Percentiles rank a stretch among this genome's conserved stretches.
Conservation (phyloP, 2,888 invertebrate species). For the Cryptops parisi region DNA sequence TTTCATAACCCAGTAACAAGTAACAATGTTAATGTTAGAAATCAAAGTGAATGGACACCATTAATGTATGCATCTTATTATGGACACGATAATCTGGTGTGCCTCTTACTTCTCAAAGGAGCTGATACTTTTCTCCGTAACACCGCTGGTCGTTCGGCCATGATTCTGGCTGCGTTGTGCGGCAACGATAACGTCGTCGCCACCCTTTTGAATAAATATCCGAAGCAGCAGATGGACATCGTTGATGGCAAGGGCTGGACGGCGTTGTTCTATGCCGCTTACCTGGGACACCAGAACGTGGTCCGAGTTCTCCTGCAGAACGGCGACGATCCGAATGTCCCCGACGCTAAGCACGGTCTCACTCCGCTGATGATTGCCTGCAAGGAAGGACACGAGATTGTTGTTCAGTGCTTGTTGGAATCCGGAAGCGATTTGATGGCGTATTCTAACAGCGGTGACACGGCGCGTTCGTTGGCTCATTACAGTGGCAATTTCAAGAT, state of each 20-base stretch:
- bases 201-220: constrained; percentile 19
- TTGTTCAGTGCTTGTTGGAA: constrained; percentile 31
- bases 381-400: constrained; percentile 28
- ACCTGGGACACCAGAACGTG: constrained; percentile 34
- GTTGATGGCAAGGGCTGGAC: constrained; percentile 34
- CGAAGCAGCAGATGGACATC: constrained; percentile 22
- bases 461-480: constrained; percentile 31
- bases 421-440: constrained; percentile 26
- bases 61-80: constrained; percentile 36
- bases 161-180: constrained; percentile 39
- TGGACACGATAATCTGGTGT: constrained; percentile 32
- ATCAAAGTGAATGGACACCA: constrained; percentile 34
- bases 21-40: constrained; percentile 27
- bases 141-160: constrained; percentile 29
- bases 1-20: constrained; percentile 8
- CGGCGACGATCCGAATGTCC: constrained; percentile 31
- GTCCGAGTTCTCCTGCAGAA: constrained; percentile 31
- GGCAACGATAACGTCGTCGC: constrained; percentile 33
- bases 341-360: constrained; percentile 29
- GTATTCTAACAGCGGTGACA: constrained; percentile 29
- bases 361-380: constrained; percentile 35
- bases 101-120: constrained; percentile 27
- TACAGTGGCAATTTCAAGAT: constrained; percentile 23
- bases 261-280: constrained; percentile 33
- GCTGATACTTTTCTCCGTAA: constrained; percentile 28